Conservation (phyloP, 1,140 invertebrate genomes). For the Atta cephalotes region DNA sequence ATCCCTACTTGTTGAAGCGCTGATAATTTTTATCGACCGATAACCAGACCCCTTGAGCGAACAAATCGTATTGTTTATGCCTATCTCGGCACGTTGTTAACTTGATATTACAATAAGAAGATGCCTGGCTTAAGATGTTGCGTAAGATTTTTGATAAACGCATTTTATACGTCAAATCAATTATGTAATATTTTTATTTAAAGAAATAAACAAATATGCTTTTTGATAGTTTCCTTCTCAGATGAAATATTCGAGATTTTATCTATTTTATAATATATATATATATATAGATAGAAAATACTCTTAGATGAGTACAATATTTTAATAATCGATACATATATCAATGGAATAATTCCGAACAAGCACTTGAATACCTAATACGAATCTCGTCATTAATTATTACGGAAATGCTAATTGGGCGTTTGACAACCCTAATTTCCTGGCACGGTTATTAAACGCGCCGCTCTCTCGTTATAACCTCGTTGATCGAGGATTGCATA, state of each 20-base stretch:
- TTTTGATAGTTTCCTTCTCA: not conserved
- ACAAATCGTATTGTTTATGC: slow-evolving; percentile 47
- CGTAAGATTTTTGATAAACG: not conserved
- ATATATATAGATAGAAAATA: not conserved
- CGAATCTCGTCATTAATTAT: slow-evolving; percentile 65
- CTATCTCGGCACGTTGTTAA: slow-evolving; percentile 41
- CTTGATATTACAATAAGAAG: slow-evolving; percentile 12
- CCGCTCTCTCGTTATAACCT: slow-evolving; percentile 45
- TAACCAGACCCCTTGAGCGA: slow-evolving; percentile 35
- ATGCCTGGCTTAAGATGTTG: not conserved
- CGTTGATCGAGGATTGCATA: slow-evolving; percentile 38
- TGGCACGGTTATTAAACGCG: slow-evolving; percentile 63
- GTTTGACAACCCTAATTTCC: slow-evolving; percentile 68
- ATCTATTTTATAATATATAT: not conserved
- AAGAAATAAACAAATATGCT: not conserved
- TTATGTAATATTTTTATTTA: not conserved
- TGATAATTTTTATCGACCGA: slow-evolving; percentile 56
- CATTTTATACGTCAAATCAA: slow-evolving; percentile 4
- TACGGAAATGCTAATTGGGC: slow-evolving; percentile 63
- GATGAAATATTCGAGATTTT: not conserved
- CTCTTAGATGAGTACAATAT: slow-evolving; percentile 34
- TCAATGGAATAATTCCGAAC: slow-evolving; percentile 42
- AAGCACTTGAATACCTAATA: slow-evolving; percentile 13
- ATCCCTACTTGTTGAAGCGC: slow-evolving; percentile 34
- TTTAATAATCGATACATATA: slow-evolving; percentile 35